phyloP scores from a whole-genome alignment of 2,888 invertebrate species.

The Erebia palarica region DNA sequence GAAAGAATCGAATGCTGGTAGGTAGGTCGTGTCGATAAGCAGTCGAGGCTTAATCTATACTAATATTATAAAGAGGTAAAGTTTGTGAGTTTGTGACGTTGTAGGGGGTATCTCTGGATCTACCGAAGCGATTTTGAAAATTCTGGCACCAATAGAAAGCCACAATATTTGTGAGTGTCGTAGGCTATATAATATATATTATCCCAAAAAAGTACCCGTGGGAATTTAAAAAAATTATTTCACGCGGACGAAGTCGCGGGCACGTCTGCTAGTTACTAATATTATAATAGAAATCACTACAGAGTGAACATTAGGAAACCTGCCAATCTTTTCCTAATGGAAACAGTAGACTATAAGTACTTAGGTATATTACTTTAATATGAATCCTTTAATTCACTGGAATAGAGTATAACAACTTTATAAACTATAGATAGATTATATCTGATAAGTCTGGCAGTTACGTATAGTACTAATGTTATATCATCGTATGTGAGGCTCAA shows the following conservation, averaged over 20 bases:
- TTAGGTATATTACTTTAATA: not conserved
- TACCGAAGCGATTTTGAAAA: too few species aligned
- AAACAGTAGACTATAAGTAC: conserved; percentile 4
- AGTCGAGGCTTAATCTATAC: not conserved
- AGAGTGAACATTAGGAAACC: conserved; percentile 16
- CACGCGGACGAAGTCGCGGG: too few species aligned
- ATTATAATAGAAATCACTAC: not conserved
- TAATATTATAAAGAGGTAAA: too few species aligned
- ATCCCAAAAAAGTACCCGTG: too few species aligned
- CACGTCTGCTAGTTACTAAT: too few species aligned
- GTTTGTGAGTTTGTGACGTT: too few species aligned
- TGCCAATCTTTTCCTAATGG: conserved; percentile 14
- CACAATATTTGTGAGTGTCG: too few species aligned
- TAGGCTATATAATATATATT: too few species aligned
- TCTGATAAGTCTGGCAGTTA: not conserved
- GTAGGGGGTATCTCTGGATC: too few species aligned
- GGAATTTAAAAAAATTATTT: too few species aligned
- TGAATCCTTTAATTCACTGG: conserved; percentile 8
- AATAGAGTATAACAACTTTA: not conserved
- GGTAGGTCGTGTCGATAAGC: not conserved
- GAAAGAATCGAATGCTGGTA: not conserved
- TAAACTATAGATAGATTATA: too few species aligned
- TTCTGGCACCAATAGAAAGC: too few species aligned
- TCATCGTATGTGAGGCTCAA: not conserved
- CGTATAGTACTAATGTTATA: not conserved